These are phyloP conservation scores for Poecilia wingei DNA, from an alignment of 2,797 vertebrate species.

Conservation along the genomic window DNA sequence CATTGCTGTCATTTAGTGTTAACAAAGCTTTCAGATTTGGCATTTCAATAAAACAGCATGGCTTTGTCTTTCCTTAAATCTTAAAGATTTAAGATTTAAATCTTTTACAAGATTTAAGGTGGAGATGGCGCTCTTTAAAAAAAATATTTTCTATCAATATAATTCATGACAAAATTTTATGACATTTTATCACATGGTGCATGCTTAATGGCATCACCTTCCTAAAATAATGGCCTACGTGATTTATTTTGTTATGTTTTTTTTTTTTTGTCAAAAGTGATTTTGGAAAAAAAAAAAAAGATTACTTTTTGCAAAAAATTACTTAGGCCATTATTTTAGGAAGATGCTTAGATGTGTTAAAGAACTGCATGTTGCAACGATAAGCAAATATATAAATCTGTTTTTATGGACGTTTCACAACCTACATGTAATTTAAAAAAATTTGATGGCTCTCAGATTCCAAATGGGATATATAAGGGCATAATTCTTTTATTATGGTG, in stretches of 20 bases:
- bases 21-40: background rate
- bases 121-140: background rate
- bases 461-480: background rate
- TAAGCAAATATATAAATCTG: background rate
- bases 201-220: background rate
- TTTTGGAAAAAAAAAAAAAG: too few relatives aligned
- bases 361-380: background rate
- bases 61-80: background rate
- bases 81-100: too few relatives aligned
- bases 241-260: too few relatives aligned
- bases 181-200: slow-evolving; percentile 9
- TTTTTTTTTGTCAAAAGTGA: too few relatives aligned
- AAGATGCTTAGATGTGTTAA: background rate
- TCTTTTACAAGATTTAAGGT: background rate
- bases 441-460: background rate
- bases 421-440: background rate
- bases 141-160: background rate
- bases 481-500: background rate
- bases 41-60: background rate
- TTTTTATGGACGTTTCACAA: background rate
- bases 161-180: background rate
- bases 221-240: too few relatives aligned
- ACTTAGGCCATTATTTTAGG: too few relatives aligned
- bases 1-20: background rate
- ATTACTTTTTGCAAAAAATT: too few relatives aligned